Percentiles rank a stretch among this genome's conserved stretches.
Conservation (phyloP, 2,113 vertebrate species). For the Aegotheles bennettii region DNA sequence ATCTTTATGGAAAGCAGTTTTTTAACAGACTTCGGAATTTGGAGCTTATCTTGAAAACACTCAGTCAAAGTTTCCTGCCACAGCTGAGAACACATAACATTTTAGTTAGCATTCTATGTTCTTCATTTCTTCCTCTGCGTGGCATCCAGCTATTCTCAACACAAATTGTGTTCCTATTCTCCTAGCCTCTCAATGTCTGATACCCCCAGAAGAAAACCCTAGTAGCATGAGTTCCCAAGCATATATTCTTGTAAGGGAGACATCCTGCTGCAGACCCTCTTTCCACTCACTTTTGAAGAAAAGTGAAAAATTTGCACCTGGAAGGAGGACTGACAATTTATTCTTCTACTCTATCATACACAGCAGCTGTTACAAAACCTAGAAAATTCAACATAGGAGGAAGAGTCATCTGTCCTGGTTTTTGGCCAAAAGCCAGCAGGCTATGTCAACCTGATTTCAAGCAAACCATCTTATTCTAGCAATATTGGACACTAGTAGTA, state of each 20-base stretch:
- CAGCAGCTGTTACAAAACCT: neutral
- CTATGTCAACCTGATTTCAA: neutral
- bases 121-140: neutral
- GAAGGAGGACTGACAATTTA: neutral
- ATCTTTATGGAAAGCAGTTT: neutral
- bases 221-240: neutral
- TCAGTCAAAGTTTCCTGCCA: neutral
- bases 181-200: neutral
- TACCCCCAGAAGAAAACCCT: neutral
- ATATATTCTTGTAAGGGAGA: neutral
- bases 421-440: neutral
- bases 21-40: neutral
- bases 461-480: neutral
- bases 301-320: neutral
- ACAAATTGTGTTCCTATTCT: neutral
- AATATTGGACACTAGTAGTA: neutral
- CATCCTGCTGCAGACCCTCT: neutral
- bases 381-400: neutral
- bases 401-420: neutral
- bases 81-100: neutral
- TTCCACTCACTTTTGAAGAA: neutral
- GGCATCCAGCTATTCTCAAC: neutral
- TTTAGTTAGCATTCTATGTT: neutral
- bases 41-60: neutral
- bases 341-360: neutral